Base-by-base conservation (phyloP, 2,888 invertebrate species). In the Chymomyza procnemis region DNA sequence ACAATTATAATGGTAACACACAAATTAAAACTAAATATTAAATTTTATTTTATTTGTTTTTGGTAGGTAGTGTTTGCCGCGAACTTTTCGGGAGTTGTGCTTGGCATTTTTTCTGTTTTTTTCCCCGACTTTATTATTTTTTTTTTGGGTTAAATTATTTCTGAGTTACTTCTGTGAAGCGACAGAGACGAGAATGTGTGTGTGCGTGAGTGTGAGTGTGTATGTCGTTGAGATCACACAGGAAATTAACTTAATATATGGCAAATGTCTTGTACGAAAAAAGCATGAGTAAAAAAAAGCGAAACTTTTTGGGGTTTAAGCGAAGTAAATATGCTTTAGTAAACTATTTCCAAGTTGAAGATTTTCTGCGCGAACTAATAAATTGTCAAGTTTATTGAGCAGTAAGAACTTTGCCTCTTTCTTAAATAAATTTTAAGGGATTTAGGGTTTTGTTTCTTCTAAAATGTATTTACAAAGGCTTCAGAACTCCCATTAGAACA, bases 71-170 rank as follows among this genome's bases (percentile, higher is more conserved):
- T 64, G 62, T 66, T 72, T 57, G 62, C 21, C 68, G 81, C 71
- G 61, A 79, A 78, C 83, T 82, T 80, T 82, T 85, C 79, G 83
- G 83, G 69, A 68, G 73, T 73, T 69, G 67, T 65, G 48, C 5
- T 48, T 18, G 6, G 18, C 8, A 12, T 50, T 19, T 50, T 59
- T 62, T 46, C 21, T 30, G 46, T 46, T 54, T 55, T 14, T 14
- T 16, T n/a, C n/a, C n/a, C n/a, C n/a, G n/a, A n/a, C n/a, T n/a
- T n/a, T n/a, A n/a, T n/a, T 21, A 26, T 0, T 1, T 5, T 26
- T 26, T 26, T 26, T 26, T 26, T 26, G 4, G 55, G 22, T 12
- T 26, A 16, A 14, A 46, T 12, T 21, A 41, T 59, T 14, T 60
- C 16, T 50, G 16, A 48, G 26, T 16, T 48, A 21, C 60, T 60